phyloP scores from a whole-genome alignment of 2,797 vertebrate genomes.

The Sebastes cheni region DNA sequence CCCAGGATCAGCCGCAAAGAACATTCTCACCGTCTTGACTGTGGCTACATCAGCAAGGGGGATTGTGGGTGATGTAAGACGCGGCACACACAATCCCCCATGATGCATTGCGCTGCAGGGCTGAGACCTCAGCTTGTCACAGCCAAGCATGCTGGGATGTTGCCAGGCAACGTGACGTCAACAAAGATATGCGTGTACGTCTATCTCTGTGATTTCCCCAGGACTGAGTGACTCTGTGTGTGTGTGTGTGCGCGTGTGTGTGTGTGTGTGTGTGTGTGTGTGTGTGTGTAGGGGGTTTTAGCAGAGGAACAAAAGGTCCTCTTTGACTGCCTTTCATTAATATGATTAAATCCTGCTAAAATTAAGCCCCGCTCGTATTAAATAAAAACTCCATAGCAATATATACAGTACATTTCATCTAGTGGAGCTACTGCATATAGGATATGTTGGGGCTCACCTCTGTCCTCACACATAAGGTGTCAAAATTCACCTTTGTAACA shows the following conservation, averaged over 20 bases:
- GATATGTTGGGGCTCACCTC: not conserved
- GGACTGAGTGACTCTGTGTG: slow-evolving; percentile 13
- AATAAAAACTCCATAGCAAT: slow-evolving; percentile 13
- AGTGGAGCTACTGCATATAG: not conserved
- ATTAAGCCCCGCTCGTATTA: slow-evolving; percentile 45
- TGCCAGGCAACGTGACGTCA: slow-evolving; percentile 80
- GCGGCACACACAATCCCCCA: slow-evolving; percentile 62
- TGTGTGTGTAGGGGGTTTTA: slow-evolving; percentile 23
- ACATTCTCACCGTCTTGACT: slow-evolving; percentile 19
- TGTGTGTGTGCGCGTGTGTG: not conserved
- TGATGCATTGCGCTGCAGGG: slow-evolving; percentile 69
- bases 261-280: not conserved
- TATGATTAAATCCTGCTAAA: slow-evolving; percentile 57
- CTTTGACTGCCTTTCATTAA: slow-evolving; percentile 51
- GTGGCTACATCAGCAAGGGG: slow-evolving; percentile 41
- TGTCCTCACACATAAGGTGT: not conserved
- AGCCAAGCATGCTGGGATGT: slow-evolving; percentile 71
- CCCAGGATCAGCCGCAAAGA: slow-evolving; percentile 47
- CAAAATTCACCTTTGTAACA: not conserved
- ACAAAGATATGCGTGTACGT: slow-evolving; percentile 58
- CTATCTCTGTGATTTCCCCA: slow-evolving; percentile 51
- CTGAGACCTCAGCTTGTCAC: slow-evolving; percentile 69
- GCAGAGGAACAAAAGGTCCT: slow-evolving; percentile 49
- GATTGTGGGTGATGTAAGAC: slow-evolving; percentile 70
- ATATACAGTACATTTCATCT: slow-evolving; percentile 13